These are phyloP conservation scores for Phyllotreta striolata DNA, from an alignment of 2,888 invertebrate genomes.

Conservation along the genomic window DNA sequence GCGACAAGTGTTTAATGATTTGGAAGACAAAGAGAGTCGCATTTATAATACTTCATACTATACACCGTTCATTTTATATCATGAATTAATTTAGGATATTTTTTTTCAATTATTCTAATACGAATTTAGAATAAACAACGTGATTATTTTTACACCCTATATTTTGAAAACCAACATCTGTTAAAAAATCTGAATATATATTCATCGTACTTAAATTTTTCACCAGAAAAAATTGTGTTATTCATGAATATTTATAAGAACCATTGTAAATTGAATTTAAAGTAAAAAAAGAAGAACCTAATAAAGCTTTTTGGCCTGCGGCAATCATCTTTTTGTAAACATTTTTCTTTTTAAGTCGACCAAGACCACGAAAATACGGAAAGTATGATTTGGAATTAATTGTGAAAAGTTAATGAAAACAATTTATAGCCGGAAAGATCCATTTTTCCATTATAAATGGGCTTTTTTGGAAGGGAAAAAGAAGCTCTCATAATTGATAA, in stretches of 20 bases:
- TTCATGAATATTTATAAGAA: conserved; percentile 14
- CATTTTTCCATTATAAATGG: conserved; percentile 15
- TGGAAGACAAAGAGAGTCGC: conserved; percentile 25
- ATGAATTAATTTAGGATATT: too few species aligned
- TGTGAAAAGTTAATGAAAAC: conserved; percentile 17
- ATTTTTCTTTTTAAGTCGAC: conserved; percentile 16
- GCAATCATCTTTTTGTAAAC: conserved; percentile 20
- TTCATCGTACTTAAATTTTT: not conserved
- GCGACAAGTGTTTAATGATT: conserved; percentile 36
- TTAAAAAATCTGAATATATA: too few species aligned
- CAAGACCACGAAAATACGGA: conserved; percentile 7
- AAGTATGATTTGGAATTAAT: conserved; percentile 20
- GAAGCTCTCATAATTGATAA: conserved; percentile 9
- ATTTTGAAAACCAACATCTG: too few species aligned
- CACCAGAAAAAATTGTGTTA: conserved; percentile 4
- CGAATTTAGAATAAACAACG: too few species aligned
- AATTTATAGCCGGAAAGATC: conserved; percentile 18
- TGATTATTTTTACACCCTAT: too few species aligned
- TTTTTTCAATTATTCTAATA: too few species aligned
- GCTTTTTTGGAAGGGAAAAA: conserved; percentile 6
- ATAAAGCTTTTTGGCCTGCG: conserved; percentile 8
- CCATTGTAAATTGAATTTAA: conserved; percentile 15
- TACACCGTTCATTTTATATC: too few species aligned
- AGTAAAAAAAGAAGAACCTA: conserved; percentile 14
- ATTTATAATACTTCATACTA: conserved; percentile 16